phyloP scores from a whole-genome alignment of 2,113 vertebrate species.

The Eidolon helvum region DNA sequence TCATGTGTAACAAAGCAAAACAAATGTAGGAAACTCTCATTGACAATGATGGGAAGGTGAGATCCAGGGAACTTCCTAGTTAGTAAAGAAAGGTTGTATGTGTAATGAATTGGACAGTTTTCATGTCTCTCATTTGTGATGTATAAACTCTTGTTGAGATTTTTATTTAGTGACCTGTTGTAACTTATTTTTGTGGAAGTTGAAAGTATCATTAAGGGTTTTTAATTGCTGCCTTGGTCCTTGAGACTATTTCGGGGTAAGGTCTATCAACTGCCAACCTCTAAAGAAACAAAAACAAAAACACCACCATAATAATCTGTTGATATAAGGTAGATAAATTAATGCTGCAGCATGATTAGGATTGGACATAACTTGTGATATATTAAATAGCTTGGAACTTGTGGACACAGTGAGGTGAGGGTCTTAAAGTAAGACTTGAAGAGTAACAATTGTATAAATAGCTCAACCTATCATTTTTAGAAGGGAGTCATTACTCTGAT shows the following conservation, averaged over 20 bases:
- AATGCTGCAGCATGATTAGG: background rate
- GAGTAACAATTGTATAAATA: background rate
- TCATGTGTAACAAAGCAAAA: background rate
- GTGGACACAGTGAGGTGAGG: background rate
- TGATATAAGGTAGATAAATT: background rate
- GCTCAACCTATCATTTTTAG: background rate
- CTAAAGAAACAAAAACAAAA: background rate
- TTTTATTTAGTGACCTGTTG: background rate
- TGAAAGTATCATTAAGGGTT: background rate
- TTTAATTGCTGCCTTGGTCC: background rate
- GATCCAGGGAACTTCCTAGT: background rate
- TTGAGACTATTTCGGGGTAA: background rate
- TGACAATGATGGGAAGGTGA: background rate
- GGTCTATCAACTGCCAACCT: background rate
- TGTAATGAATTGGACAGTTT: background rate
- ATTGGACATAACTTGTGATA: background rate
- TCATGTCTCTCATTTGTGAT: background rate
- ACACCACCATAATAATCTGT: background rate
- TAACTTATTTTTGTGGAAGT: background rate
- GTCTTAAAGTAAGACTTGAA: slow-evolving; percentile 10
- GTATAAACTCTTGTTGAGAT: background rate
- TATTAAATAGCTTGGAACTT: background rate
- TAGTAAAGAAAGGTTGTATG: background rate
- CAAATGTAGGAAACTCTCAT: background rate
- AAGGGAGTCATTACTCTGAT: background rate